A percentile compares a stretch with the other conserved stretches of the same genome.
Evolutionary conservation across 1,140 invertebrate genomes (phyloP).

Genomic region (Brachionus manjavacas): DNA sequence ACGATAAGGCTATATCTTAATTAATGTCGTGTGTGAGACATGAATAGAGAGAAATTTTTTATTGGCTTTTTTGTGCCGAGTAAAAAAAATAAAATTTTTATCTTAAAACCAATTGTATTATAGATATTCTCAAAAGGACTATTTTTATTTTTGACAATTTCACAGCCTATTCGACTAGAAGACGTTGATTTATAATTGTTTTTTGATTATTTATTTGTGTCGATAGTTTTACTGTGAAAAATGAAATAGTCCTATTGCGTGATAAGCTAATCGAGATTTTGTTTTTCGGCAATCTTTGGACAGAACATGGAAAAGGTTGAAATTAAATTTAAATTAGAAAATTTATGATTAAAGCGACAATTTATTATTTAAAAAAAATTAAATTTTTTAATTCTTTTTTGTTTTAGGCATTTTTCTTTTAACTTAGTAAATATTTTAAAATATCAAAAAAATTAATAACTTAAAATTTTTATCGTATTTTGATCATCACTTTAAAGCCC

Average conservation of each 20-base stretch:
- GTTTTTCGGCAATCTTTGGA: neutral
- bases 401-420: too few relatives aligned
- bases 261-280: neutral
- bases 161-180: neutral
- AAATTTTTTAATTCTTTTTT: too few relatives aligned
- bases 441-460: too few relatives aligned
- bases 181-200: neutral
- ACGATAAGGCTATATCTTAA: slow-evolving; percentile 8
- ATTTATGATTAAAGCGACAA: too few relatives aligned
- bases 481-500: too few relatives aligned
- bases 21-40: slow-evolving; percentile 31
- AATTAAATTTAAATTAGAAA: too few relatives aligned
- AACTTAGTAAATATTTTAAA: too few relatives aligned
- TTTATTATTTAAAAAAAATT: too few relatives aligned
- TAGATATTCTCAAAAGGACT: neutral
- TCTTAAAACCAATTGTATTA: neutral
- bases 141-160: neutral
- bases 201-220: neutral
- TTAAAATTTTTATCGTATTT: too few relatives aligned
- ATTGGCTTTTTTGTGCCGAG: neutral
- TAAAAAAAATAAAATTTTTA: neutral
- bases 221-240: neutral
- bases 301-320: neutral
- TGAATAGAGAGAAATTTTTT: neutral
- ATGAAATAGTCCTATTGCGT: neutral